These are phyloP conservation scores for Trachelus iudaicus DNA, from an alignment of 2,888 invertebrate species.

Conservation along the genomic window DNA sequence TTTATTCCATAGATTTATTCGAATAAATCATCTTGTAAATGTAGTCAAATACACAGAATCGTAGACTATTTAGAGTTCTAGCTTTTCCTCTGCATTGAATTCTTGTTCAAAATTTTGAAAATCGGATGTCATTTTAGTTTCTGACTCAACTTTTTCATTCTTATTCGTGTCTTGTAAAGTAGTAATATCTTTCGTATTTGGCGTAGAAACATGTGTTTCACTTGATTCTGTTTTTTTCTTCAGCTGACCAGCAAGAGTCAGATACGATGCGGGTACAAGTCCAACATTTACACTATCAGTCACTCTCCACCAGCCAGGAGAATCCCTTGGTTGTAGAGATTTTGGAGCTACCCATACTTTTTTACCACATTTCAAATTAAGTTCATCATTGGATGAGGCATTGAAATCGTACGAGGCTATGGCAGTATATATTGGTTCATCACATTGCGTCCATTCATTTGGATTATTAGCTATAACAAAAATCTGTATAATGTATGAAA, in stretches of 20 bases:
- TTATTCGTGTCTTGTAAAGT: background rate
- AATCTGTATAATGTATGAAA: constrained; percentile 5
- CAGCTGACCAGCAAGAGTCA: constrained; percentile 53
- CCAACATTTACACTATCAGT: constrained; percentile 55
- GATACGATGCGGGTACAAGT: constrained; percentile 54
- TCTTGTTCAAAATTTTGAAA: constrained; percentile 1
- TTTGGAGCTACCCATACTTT: constrained; percentile 84
- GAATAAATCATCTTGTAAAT: no score
- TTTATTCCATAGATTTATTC: no score
- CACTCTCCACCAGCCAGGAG: constrained; percentile 59
- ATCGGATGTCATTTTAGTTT: background rate
- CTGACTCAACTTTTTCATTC: background rate
- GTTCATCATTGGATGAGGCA: constrained; percentile 78
- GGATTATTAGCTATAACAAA: constrained; percentile 72
- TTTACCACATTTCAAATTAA: constrained; percentile 82
- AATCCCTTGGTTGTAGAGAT: constrained; percentile 78
- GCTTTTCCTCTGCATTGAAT: background rate
- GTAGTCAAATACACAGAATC: no score
- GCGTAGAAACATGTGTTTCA: background rate
- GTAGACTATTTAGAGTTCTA: no score
- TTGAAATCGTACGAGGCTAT: constrained; percentile 81
- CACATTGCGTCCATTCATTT: constrained; percentile 71
- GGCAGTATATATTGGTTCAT: constrained; percentile 72
- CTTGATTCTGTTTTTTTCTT: constrained; percentile 41
- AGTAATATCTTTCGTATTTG: background rate